Base-by-base conservation (phyloP, 2,888 invertebrate genomes). In the Nomada lathburiana region DNA sequence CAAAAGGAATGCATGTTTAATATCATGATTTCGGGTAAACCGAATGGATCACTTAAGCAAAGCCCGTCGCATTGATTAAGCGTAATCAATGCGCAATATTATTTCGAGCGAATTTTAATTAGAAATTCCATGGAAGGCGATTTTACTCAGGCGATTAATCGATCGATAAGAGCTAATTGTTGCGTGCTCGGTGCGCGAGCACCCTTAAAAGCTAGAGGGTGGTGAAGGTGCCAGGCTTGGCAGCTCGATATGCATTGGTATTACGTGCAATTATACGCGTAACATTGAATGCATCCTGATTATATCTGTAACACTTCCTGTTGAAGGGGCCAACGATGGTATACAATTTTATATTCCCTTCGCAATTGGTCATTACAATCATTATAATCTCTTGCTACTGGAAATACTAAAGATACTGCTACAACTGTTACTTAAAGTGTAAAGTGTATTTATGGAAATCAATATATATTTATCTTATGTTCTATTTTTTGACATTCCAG, bases 81-180 rank as follows among this genome's bases (percentile, higher is more conserved):
- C 75, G 76, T 83, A 86, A 90, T 89, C 88, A 83, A 86, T 88
- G 77, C 72, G 60, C 84, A 64, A 78, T 79, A 88, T 87, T 87
- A 87, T 87, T 89, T 87, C 83, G 73, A 85, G 87, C 82, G 71
- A 83, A 88, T 86, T 89, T 90, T 90, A 90, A 90, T 90, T 90
- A 82, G 82, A 90, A 90, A 88, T 90, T 89, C 80, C 85, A 76
- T 78, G 71, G 75, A 73, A 84, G 84, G 75, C 83, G 81, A 89
- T 89, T 70, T 63, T 83, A 81, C 82, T 62, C 68, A 63, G 79
- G 59, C 83, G 83, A 89, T 89, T 89, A 88, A 87, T 88, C 85
- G 80, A 90, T 89, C 89, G 90, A 90, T 90, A 88, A 89, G 84
- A 86, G 86, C 87, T 90, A 85, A 90, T 86, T 81, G 87, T 86